phyloP scores from a whole-genome alignment of 2,113 vertebrate species.

The Poeciliopsis prolifica region DNA sequence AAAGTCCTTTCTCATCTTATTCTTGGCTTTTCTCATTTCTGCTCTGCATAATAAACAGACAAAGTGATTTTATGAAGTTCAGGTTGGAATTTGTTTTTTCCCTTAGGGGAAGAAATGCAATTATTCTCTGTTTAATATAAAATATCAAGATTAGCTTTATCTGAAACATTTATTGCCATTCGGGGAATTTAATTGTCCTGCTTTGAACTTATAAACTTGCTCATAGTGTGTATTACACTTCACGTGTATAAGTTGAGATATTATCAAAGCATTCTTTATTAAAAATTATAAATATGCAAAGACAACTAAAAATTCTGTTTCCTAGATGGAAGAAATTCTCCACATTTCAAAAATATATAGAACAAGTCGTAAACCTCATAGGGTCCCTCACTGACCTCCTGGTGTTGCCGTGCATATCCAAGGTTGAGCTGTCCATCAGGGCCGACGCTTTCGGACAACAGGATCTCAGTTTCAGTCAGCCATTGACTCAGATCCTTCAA shows the following conservation, averaged over 20 bases:
- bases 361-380: neutral
- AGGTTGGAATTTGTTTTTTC: neutral
- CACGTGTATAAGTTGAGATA: neutral
- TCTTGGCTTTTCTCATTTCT: conserved; percentile 21
- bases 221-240: conserved; percentile 3
- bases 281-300: neutral
- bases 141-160: conserved; percentile 22
- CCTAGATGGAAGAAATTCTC: neutral
- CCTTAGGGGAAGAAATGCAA: conserved; percentile 29
- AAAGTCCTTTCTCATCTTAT: conserved; percentile 18
- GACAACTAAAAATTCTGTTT: neutral
- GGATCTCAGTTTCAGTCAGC: conserved; percentile 84
- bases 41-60: conserved; percentile 26
- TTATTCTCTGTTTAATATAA: conserved; percentile 41
- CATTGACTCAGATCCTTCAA: conserved; percentile 89
- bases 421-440: conserved; percentile 82
- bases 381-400: conserved; percentile 81
- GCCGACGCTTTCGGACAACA: conserved; percentile 76
- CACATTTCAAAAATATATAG: too few relatives aligned
- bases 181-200: conserved; percentile 19
- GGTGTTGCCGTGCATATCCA: conserved; percentile 79
- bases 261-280: neutral
- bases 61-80: conserved; percentile 33
- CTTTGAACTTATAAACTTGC: conserved; percentile 8
- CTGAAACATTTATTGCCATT: conserved; percentile 19